Base-by-base conservation (phyloP, 2,797 vertebrate genomes). In the Geotrypetes seraphini region DNA sequence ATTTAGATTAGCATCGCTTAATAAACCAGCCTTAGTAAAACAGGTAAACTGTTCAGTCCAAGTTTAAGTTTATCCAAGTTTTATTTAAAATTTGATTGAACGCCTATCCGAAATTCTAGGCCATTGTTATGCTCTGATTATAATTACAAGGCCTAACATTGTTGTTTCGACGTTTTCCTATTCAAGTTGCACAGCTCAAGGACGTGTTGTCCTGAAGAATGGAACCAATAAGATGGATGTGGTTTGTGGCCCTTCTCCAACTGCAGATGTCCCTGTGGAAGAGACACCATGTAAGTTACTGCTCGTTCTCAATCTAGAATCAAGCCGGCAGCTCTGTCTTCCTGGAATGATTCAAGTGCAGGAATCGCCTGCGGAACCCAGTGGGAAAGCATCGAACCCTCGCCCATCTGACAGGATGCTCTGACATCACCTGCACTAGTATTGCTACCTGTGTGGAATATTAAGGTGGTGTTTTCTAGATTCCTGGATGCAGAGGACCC, bases 221-320 rank as follows among this genome's bases (percentile, higher is more conserved):
- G 83, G 83, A 30, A 79, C 64, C 0, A 22, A 33, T 33, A 18
- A 28, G 9, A 61, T 30, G 2, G 76, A 84, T 5, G 74, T 53
- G 9, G 11, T 64, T 15, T 85, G 83, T 31, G 52, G 53, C n/a
- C 13, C 12, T 0, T 0, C 6, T 8, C 6, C 18, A 8, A n/a
- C 21, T 4, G 6, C 8, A 50, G 12, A 15, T 2, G n/a, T 16
- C 26, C 31, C 3, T 7, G 25, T 5, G 9, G 40, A 30, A 7
- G 18, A 36, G 10, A 27, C 34, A 7, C 31, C 47, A 53, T 57
- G 72, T 66, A 41, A 50, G 39, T 23, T 9, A n/a, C n/a, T n/a
- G n/a, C n/a, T n/a, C n/a, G n/a, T n/a, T n/a, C n/a, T n/a, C n/a
- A n/a, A n/a, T n/a, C n/a, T n/a, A 12, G n/a, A 21, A 6, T 16